Evolutionary conservation across 2,888 invertebrate species (phyloP).

Genomic region (Arctia plantaginis): DNA sequence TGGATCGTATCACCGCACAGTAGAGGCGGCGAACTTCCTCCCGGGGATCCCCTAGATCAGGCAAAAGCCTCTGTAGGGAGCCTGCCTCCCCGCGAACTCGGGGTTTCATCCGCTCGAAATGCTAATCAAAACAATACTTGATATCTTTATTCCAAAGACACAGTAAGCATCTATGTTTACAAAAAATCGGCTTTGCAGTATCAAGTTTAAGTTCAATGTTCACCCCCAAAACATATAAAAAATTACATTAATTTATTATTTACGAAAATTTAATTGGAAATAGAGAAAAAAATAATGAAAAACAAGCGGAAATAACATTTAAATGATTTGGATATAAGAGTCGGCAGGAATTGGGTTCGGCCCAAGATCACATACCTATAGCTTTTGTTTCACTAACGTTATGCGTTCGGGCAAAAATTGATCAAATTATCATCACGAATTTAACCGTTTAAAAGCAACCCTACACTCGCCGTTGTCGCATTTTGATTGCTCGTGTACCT

Average conservation of each 20-base stretch:
- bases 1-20: too few relatives aligned
- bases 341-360: neutral
- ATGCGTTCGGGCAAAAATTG: neutral
- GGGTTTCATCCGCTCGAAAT: too few relatives aligned
- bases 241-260: too few relatives aligned
- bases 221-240: neutral
- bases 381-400: neutral
- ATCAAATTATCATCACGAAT: neutral
- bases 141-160: neutral
- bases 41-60: too few relatives aligned
- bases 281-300: neutral
- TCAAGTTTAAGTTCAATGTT: neutral
- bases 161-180: too few relatives aligned
- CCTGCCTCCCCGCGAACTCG: too few relatives aligned
- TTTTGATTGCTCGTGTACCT: constrained; percentile 32
- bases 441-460: constrained; percentile 16
- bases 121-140: neutral
- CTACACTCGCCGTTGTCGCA: constrained; percentile 25
- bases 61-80: too few relatives aligned
- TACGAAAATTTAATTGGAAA: neutral
- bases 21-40: too few relatives aligned
- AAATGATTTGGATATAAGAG: neutral
- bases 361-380: neutral
- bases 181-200: neutral
- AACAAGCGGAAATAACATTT: too few relatives aligned